Evolutionary conservation across 2,888 invertebrate species (phyloP).

Genomic region (Ectemnius continuus): DNA sequence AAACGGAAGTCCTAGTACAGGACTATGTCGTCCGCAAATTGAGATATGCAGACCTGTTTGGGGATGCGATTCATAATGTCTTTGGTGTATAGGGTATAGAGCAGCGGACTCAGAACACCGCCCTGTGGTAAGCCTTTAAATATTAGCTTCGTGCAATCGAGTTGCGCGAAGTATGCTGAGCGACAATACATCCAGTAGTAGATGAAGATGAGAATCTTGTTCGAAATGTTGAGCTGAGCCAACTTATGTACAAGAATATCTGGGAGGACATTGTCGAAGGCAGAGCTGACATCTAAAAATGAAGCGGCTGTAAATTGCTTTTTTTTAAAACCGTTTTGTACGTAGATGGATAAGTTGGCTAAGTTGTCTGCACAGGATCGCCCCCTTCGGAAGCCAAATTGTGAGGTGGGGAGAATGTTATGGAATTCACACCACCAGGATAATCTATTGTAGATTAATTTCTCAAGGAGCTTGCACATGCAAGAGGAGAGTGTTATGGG

Average conservation of each 20-base stretch:
- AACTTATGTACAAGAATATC: background rate
- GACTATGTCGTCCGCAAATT: too few species aligned
- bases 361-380: constrained; percentile 15
- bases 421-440: constrained; percentile 9
- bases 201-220: background rate
- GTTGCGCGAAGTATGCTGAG: background rate
- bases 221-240: background rate
- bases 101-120: constrained; percentile 3
- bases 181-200: background rate
- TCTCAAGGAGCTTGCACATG: constrained; percentile 14
- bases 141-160: fast-evolving
- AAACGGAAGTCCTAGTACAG: too few species aligned
- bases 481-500: constrained; percentile 11
- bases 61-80: background rate
- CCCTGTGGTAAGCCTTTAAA: constrained; percentile 17
- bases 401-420: background rate
- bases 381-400: constrained; percentile 11
- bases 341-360: background rate
- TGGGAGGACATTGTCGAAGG: constrained; percentile 11
- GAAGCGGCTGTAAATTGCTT: background rate
- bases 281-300: constrained; percentile 4
- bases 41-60: background rate
- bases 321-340: background rate
- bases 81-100: constrained; percentile 8
- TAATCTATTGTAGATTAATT: background rate